These are phyloP conservation scores for Drosophila parabipectinata DNA, from an alignment of 1,140 invertebrate genomes.

Conservation along the genomic window DNA sequence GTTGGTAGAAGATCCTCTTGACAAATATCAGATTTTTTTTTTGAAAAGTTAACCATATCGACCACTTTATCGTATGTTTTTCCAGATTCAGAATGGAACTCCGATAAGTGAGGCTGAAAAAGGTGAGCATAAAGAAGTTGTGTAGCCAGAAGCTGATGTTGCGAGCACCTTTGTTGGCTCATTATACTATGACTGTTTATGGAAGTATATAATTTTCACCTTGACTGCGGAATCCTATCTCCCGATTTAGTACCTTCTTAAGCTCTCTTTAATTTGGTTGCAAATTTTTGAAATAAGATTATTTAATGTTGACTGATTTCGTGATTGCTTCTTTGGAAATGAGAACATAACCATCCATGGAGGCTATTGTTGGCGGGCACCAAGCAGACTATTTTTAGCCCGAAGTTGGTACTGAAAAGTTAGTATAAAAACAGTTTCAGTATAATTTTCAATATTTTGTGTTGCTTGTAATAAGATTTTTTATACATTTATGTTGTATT, in stretches of 20 bases:
- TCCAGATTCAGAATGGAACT: conserved; percentile 4
- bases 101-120: conserved; percentile 44
- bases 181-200: conserved; percentile 42
- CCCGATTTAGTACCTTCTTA: not conserved
- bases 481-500: too few species aligned
- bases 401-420: too few species aligned
- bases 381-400: too few species aligned
- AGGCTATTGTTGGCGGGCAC: too few species aligned
- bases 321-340: too few species aligned
- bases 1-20: conserved; percentile 23
- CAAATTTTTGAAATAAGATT: not conserved
- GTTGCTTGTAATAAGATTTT: too few species aligned
- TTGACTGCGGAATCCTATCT: conserved; percentile 8
- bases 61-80: conserved; percentile 8
- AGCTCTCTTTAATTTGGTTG: not conserved
- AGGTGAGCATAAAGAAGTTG: conserved; percentile 63
- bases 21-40: conserved; percentile 21
- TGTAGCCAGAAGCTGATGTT: conserved; percentile 57
- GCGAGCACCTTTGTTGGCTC: conserved; percentile 36
- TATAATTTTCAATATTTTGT: too few species aligned
- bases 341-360: too few species aligned
- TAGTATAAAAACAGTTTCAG: too few species aligned
- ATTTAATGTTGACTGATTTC: too few species aligned
- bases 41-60: conserved; percentile 37
- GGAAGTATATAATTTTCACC: conserved; percentile 41